phyloP scores from a whole-genome alignment of 1,140 invertebrate species.

The Neodiprion virginianus region DNA sequence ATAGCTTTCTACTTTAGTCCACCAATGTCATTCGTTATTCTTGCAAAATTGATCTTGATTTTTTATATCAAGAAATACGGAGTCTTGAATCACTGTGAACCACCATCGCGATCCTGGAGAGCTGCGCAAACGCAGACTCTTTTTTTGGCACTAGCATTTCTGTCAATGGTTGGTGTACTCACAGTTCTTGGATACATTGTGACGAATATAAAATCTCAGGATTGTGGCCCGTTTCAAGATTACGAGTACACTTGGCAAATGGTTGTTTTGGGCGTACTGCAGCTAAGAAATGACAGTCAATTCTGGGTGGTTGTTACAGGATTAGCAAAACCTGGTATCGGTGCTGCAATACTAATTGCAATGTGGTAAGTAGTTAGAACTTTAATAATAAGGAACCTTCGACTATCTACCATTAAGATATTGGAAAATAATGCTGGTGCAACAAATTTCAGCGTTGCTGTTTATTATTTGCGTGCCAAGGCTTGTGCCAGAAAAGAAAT shows the following conservation, averaged over 20 bases:
- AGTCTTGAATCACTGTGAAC: conserved; percentile 65
- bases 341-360: conserved; percentile 62
- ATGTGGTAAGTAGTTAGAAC: conserved; percentile 60
- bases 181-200: conserved; percentile 68
- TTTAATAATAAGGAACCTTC: conserved; percentile 22
- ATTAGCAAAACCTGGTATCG: conserved; percentile 62
- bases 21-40: conserved; percentile 65
- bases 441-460: conserved; percentile 60
- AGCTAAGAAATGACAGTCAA: conserved; percentile 48
- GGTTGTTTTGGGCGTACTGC: conserved; percentile 58
- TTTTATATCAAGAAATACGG: conserved; percentile 72
- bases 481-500: conserved; percentile 69
- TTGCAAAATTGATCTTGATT: conserved; percentile 70
- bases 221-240: conserved; percentile 67
- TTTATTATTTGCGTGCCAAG: conserved; percentile 74
- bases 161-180: conserved; percentile 67
- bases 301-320: conserved; percentile 56
- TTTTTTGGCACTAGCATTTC: conserved; percentile 71
- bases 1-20: conserved; percentile 75
- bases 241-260: conserved; percentile 60
- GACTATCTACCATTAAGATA: neutral
- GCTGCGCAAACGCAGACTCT: conserved; percentile 76
- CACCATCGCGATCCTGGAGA: conserved; percentile 69
- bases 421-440: conserved; percentile 23
- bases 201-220: conserved; percentile 59